Evolutionary conservation across 1,140 invertebrate species (phyloP).

Genomic region (Megalopta genalis): DNA sequence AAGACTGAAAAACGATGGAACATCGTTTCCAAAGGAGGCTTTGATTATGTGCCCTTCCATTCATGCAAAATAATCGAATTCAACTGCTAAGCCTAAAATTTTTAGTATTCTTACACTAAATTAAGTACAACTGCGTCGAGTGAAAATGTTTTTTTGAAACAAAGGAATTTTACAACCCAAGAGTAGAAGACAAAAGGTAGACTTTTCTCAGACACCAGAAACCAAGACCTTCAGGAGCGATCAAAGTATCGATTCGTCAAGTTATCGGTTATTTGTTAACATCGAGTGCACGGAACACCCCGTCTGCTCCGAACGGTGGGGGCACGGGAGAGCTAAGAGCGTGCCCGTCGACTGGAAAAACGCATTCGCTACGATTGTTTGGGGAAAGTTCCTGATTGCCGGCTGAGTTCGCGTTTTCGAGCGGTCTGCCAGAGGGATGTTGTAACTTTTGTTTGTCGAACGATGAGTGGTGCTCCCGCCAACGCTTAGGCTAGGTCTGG

Average conservation of each 20-base stretch:
- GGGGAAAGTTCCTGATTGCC: background rate
- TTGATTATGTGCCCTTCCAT: too few species aligned
- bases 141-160: too few species aligned
- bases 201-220: too few species aligned
- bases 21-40: too few species aligned
- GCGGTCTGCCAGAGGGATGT: background rate
- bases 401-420: background rate
- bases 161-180: too few species aligned
- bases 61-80: too few species aligned
- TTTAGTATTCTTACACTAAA: too few species aligned
- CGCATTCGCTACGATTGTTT: conserved; percentile 1
- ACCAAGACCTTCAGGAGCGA: too few species aligned
- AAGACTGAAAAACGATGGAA: too few species aligned
- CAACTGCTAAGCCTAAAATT: too few species aligned
- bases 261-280: conserved; percentile 25
- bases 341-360: background rate
- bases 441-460: background rate
- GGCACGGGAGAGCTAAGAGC: background rate
- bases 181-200: too few species aligned
- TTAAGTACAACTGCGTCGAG: too few species aligned
- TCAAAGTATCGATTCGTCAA: conserved; percentile 41
- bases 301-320: background rate
- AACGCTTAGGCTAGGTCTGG: conserved; percentile 5
- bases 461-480: background rate
- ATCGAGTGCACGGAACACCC: background rate